Evolutionary conservation across 2,888 invertebrate species (phyloP), one percentile per base, ranked within the genome.

Genomic region (Athalia circularis): DNA sequence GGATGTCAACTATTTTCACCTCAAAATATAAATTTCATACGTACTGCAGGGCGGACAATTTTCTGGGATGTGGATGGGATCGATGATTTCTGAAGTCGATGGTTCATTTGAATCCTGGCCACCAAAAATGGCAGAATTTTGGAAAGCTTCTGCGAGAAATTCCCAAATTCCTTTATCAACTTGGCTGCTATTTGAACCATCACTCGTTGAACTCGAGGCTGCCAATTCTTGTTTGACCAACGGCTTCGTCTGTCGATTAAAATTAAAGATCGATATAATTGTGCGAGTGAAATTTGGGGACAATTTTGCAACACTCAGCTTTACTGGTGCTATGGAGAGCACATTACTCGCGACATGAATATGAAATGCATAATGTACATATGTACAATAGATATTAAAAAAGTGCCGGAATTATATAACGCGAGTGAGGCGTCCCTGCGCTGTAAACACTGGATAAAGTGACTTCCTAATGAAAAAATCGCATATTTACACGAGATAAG

Each of bases 11-110:
- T 29, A 29, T 29, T 29, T 29, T 29, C 29, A 29, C 29, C 29
- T 29, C 29, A 29, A 29, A 29, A 29, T 1, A 48, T 48, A 13
- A 15, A 15, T 68, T 45, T 15, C 29, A 61, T 80, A 91, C 93
- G 91, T 84, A 93, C 94, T 91, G 85, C 94, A 94, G 65, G 89
- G 83, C 7, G 91, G 90, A 84, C 94, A 94, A 47, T 90, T 85
- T 4, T 89, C 86, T 0, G 92, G 91, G 3, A 91, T 90, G 45
- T 89, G 6, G 3, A 65, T 62, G 77, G 61, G 61, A 80, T 88
- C 9, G 87, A 82, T 5, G 84, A 29, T 80, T 50, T 83, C 80
- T 29, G 83, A 82, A 57, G 90, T 74, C 9, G 88, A 82, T 79
- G 59, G 83, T 84, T 1, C 88, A 29, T 29, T 82, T 4, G 90